phyloP scores from a whole-genome alignment of 1,140 invertebrate species.

The Micrasema minimum region DNA sequence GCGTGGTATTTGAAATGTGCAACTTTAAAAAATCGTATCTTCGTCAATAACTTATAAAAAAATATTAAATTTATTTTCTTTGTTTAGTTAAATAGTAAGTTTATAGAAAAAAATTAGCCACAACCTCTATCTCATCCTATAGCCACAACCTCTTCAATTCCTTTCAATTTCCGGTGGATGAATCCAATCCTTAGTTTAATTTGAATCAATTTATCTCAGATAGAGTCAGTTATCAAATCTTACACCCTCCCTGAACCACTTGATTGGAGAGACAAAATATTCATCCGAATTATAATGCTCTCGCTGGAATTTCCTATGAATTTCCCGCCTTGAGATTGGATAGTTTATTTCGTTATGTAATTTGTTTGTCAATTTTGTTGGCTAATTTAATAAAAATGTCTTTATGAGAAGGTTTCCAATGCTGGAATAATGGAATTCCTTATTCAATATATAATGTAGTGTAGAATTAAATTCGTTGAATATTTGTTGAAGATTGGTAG shows the following conservation, averaged over 20 bases:
- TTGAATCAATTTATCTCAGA: conserved; percentile 36
- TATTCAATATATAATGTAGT: too few relatives aligned
- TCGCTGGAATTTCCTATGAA: neutral
- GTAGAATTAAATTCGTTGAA: too few relatives aligned
- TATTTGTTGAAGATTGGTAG: too few relatives aligned
- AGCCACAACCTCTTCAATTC: neutral
- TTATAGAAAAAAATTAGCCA: too few relatives aligned
- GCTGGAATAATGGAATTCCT: too few relatives aligned
- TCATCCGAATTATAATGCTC: neutral
- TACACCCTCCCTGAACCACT: conserved; percentile 7
- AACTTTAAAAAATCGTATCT: too few relatives aligned
- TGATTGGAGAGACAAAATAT: conserved; percentile 23
- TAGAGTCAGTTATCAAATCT: conserved; percentile 29
- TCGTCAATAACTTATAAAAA: too few relatives aligned
- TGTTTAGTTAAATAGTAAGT: too few relatives aligned
- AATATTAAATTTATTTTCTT: too few relatives aligned
- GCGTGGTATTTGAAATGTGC: too few relatives aligned
- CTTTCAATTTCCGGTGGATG: conserved; percentile 4
- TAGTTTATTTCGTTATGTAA: neutral
- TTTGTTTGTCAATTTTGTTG: neutral
- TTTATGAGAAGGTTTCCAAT: too few relatives aligned
- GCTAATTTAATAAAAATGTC: too few relatives aligned
- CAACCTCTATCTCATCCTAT: neutral
- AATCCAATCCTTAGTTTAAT: conserved; percentile 42
- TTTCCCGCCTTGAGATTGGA: neutral